Conservation (phyloP, 2,888 invertebrate species). For the Galerucella pusilla region DNA sequence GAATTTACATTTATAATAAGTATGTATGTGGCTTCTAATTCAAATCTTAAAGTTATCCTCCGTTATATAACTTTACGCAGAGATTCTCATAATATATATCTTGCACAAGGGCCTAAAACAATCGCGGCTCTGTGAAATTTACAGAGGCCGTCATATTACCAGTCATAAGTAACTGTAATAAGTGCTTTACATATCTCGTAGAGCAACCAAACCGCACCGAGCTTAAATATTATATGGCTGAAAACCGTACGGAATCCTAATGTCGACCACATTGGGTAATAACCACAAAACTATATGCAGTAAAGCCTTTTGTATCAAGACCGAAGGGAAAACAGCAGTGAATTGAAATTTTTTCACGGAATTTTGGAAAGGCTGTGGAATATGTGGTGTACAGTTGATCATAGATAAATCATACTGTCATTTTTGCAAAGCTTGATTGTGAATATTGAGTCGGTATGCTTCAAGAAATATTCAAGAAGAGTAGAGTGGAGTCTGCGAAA, state of each 20-base stretch:
- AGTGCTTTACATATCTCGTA: conserved; percentile 44
- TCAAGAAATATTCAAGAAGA: no score
- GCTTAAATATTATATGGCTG: conserved; percentile 49
- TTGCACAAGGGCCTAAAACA: conserved; percentile 16
- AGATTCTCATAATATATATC: conserved; percentile 14
- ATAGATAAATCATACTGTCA: neutral
- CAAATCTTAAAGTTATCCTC: neutral
- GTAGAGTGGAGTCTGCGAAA: no score
- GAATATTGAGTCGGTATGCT: no score
- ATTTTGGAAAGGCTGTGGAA: neutral
- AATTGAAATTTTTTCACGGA: neutral
- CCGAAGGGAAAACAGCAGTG: neutral
- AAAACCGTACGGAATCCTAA: conserved; percentile 47
- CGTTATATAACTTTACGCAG: neutral
- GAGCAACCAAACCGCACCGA: conserved; percentile 42
- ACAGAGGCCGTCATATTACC: conserved; percentile 30
- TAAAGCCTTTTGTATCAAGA: neutral
- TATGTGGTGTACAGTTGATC: neutral
- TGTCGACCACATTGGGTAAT: conserved; percentile 32
- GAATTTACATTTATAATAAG: no score
- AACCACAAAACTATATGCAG: neutral
- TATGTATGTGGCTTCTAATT: no score
- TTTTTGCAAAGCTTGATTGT: no score
- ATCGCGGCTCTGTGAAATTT: conserved; percentile 25
- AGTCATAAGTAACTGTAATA: conserved; percentile 44